Evolutionary conservation across 2,888 invertebrate species (phyloP).

Genomic region (Melanchra persicariae): DNA sequence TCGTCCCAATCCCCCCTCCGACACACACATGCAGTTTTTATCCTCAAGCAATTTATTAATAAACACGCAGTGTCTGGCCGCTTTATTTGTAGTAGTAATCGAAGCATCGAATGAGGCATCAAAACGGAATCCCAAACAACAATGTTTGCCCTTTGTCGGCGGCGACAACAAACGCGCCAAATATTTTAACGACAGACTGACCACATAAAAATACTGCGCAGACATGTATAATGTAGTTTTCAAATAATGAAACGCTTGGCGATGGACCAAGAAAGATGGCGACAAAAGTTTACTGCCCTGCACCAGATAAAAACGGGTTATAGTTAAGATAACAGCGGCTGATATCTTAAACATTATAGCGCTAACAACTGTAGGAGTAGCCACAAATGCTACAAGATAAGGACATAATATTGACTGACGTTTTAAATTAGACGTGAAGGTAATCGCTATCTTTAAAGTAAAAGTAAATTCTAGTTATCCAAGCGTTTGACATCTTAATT

Average conservation of each 20-base stretch:
- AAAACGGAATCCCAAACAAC: conserved; percentile 23
- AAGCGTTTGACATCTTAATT: conserved; percentile 11
- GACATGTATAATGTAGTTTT: conserved; percentile 41
- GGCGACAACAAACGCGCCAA: conserved; percentile 37
- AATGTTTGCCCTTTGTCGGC: conserved; percentile 28
- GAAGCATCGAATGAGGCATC: conserved; percentile 36
- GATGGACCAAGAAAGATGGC: conserved; percentile 65
- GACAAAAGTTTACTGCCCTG: conserved; percentile 70
- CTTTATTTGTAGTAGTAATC: conserved; percentile 26
- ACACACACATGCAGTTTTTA: not conserved
- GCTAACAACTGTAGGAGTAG: conserved; percentile 30
- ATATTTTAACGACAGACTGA: conserved; percentile 56
- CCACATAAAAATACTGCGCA: conserved; percentile 50
- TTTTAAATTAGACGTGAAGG: conserved; percentile 30
- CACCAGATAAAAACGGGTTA: conserved; percentile 63
- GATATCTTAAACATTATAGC: conserved; percentile 38
- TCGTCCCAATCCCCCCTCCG: not conserved
- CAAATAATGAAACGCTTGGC: conserved; percentile 68
- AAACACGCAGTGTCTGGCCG: conserved; percentile 3
- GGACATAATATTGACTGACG: conserved; percentile 14
- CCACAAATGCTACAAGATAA: conserved; percentile 33
- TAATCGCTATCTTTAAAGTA: conserved; percentile 1
- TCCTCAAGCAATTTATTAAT: conserved; percentile 23
- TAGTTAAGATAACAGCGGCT: conserved; percentile 64
- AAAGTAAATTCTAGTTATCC: not conserved